phyloP scores from a whole-genome alignment of 2,888 invertebrate genomes.

The Melangyna quadrimaculata region DNA sequence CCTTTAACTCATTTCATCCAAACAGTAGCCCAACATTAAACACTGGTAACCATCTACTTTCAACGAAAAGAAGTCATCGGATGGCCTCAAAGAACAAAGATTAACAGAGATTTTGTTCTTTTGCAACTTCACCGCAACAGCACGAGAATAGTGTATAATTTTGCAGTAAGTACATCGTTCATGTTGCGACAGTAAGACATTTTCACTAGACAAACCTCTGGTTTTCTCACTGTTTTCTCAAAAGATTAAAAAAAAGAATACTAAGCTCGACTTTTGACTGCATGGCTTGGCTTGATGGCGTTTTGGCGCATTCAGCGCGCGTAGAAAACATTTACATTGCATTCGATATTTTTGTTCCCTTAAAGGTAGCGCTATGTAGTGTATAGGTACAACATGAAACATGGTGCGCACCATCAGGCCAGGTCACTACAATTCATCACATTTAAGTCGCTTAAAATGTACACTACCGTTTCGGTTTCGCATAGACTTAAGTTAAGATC shows the following conservation, averaged over 20 bases:
- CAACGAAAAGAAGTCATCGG: conserved; percentile 57
- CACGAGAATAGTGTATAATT: conserved; percentile 57
- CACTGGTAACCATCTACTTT: conserved; percentile 55
- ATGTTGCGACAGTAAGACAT: conserved; percentile 55
- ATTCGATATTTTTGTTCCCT: conserved; percentile 40
- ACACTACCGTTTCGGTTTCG: conserved; percentile 47
- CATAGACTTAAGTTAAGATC: conserved; percentile 38
- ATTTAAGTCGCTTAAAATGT: conserved; percentile 69
- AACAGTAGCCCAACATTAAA: conserved; percentile 62
- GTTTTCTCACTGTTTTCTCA: conserved; percentile 35
- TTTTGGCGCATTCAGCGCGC: conserved; percentile 35
- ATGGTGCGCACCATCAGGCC: conserved; percentile 47
- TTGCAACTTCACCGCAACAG: conserved; percentile 61
- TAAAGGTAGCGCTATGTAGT: conserved; percentile 28
- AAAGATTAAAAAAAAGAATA: neutral
- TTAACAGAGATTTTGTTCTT: conserved; percentile 63
- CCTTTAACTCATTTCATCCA: conserved; percentile 17
- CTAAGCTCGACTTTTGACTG: neutral
- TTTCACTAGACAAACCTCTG: conserved; percentile 31
- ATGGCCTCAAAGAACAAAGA: conserved; percentile 66
- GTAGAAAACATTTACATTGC: conserved; percentile 42
- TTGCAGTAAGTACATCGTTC: conserved; percentile 48
- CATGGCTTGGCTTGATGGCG: neutral
- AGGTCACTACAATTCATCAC: conserved; percentile 69
- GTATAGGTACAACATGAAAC: neutral